A percentile compares a stretch with the other conserved stretches of the same genome.
Conservation (phyloP, 2,888 invertebrate species). For the Aphodius sticticus region DNA sequence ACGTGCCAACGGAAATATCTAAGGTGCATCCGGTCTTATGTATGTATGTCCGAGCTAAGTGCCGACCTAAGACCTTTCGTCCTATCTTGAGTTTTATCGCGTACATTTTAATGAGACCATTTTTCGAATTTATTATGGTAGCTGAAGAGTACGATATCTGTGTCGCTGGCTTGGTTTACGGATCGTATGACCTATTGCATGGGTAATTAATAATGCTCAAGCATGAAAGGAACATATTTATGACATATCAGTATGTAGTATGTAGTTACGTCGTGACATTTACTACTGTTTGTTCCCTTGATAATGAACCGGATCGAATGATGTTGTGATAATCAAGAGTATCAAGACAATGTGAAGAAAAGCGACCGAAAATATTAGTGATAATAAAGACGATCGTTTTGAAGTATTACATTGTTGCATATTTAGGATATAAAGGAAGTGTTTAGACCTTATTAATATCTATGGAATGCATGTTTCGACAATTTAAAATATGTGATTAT, state of each 20-base stretch:
- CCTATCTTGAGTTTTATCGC: not conserved
- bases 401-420: too few relatives aligned
- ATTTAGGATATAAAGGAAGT: too few relatives aligned
- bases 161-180: not conserved
- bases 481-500: too few relatives aligned
- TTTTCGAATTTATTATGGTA: not conserved
- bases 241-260: not conserved
- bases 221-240: not conserved
- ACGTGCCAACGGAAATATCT: conserved; percentile 51
- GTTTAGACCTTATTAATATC: too few relatives aligned
- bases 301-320: not conserved
- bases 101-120: not conserved
- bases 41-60: not conserved
- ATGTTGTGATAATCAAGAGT: not conserved
- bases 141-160: not conserved
- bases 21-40: conserved; percentile 37
- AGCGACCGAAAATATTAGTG: not conserved
- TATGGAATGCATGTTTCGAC: too few relatives aligned
- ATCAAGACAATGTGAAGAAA: not conserved
- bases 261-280: too few relatives aligned
- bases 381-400: not conserved
- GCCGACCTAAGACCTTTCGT: not conserved
- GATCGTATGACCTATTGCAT: not conserved
- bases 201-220: not conserved
- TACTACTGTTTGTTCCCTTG: not conserved